These are phyloP conservation scores for Drosophila phalerata DNA, from an alignment of 2,888 invertebrate genomes.

Conservation along the genomic window DNA sequence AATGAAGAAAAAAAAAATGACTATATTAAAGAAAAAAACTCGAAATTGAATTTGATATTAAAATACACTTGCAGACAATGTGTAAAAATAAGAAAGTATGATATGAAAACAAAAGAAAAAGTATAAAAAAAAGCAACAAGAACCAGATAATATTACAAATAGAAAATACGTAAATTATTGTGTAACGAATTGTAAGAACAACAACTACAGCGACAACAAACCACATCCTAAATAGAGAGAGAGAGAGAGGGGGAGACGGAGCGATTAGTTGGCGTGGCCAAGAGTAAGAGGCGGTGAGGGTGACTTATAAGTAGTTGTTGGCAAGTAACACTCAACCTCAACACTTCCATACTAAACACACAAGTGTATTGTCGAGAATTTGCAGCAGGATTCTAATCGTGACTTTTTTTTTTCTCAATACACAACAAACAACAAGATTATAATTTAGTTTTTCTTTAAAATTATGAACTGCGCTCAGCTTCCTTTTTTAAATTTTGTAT, in stretches of 20 bases:
- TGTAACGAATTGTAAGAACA: conserved; percentile 30
- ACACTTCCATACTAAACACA: too few species aligned
- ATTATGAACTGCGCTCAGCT: conserved; percentile 19
- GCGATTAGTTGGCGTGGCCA: not conserved
- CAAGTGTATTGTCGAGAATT: not conserved
- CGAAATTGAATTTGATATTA: conserved; percentile 49
- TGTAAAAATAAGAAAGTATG: conserved; percentile 83
- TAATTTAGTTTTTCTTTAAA: conserved; percentile 12
- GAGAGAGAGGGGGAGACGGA: not conserved
- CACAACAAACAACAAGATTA: conserved; percentile 2
- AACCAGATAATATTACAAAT: conserved; percentile 41
- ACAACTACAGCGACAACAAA: conserved; percentile 4
- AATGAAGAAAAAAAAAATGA: conserved; percentile 36
- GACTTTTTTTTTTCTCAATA: not conserved
- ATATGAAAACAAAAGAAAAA: conserved; percentile 37
- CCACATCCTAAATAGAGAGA: not conserved
- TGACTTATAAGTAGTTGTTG: conserved; percentile 26
- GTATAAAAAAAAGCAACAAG: conserved; percentile 16
- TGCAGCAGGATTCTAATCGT: conserved; percentile 1
- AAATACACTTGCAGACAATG: conserved; percentile 87
- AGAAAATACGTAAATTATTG: conserved; percentile 36
- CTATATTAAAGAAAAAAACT: conserved; percentile 18
- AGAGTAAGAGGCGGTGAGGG: not conserved
- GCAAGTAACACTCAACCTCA: conserved; percentile 21
- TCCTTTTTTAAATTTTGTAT: conserved; percentile 5